Base-by-base conservation (phyloP, 92 coral and sea anemone species). In the Porites rus region DNA sequence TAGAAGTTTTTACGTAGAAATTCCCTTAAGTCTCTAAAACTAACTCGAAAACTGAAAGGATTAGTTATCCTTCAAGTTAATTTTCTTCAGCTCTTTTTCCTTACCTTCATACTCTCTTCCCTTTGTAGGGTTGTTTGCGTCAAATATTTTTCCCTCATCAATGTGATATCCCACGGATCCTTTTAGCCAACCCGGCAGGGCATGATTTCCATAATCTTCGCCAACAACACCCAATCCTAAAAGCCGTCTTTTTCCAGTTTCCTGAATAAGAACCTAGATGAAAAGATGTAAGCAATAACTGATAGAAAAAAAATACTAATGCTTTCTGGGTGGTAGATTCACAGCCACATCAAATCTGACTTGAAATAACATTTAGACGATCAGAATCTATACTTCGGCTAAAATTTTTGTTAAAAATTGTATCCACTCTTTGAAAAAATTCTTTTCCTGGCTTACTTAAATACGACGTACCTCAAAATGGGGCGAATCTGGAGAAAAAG, bases 101-200 rank as follows among this genome's bases (percentile, higher is more conserved):
- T 56, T 56, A 14, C 61, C 61, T 56, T 56, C 61, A 11, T 56
- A 10, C 61, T 56, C 61, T 10, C 11, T 14, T 56, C 61, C 61
- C 16, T 56, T 56, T 56, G 12, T 56, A 56, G 13, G 8, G 16
- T 56, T 56, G 14, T 2, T 10, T 10, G 61, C 61, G 61, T 60
- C 81, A 76, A 76, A 76, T 76, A 76, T 60, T 76, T 7, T 76
- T 31, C 81, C 81, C 24, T 76, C 81, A 21, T 76, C 81, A 7
- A 58, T 68, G 69, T 76, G 81, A 61, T 76, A 76, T 13, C 81
- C 81, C 13, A 76, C 81, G 8, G 81, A 58, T 22, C 81, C 81
- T 10, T 22, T 19, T 7, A 13, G 2, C 81, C 69, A 76, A 13
- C 81, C 81, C 58, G 81, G 81, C 50, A 76, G 24, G 16, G 9